Conservation (phyloP, 1,140 invertebrate genomes). For the Lamellibrachia luymesi region DNA sequence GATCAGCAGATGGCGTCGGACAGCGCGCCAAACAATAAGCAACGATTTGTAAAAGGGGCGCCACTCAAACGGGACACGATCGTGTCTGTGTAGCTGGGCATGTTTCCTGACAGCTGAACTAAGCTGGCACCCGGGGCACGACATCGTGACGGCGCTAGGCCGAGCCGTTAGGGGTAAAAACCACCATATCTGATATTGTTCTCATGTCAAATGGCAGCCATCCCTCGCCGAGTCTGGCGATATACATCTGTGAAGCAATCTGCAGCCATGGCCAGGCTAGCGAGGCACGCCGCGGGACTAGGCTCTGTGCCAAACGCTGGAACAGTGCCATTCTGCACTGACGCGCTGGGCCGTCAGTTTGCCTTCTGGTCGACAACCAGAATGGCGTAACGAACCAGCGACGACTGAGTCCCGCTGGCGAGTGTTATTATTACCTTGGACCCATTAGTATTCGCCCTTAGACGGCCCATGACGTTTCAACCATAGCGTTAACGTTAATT, state of each 20-base stretch:
- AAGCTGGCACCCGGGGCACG: neutral
- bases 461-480: neutral
- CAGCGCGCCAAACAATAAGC: neutral
- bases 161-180: neutral
- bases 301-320: no score
- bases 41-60: neutral
- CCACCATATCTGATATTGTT: neutral
- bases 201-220: neutral
- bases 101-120: neutral
- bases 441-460: neutral
- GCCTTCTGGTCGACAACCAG: no score
- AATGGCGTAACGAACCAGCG: neutral
- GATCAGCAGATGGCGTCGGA: slow-evolving; percentile 2
- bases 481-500: neutral
- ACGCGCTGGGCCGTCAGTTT: no score
- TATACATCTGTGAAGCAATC: neutral
- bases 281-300: neutral
- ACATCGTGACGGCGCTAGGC: neutral
- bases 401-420: neutral
- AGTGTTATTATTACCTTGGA: neutral
- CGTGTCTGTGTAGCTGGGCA: neutral
- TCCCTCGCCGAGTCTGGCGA: neutral
- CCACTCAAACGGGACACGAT: neutral
- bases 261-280: no score
- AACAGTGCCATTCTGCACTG: neutral